Evolutionary conservation across 2,888 invertebrate species (phyloP).

Genomic region (Dynastes tityus): DNA sequence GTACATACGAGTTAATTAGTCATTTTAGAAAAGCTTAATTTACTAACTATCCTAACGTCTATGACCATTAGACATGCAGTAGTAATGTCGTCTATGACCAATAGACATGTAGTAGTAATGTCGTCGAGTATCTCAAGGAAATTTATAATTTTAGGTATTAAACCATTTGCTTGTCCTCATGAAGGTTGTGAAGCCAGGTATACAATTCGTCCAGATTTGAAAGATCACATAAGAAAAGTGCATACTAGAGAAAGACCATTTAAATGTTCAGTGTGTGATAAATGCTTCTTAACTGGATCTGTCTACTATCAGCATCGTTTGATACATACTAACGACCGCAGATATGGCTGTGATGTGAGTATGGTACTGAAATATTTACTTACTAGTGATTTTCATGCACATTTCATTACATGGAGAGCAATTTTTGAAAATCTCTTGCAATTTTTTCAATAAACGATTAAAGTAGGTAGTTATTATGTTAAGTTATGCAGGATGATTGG

Average conservation of each 20-base stretch:
- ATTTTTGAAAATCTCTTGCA: too few species aligned
- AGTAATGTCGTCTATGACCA: too few species aligned
- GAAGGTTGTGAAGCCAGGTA: conserved; percentile 76
- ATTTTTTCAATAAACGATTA: too few species aligned
- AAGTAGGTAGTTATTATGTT: background rate
- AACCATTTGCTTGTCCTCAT: conserved; percentile 76
- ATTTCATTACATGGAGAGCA: too few species aligned
- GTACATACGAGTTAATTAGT: too few species aligned
- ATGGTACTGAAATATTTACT: conserved; percentile 18
- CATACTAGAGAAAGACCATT: conserved; percentile 78
- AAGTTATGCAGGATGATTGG: too few species aligned
- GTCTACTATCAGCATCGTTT: conserved; percentile 78
- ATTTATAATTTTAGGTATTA: conserved; percentile 71
- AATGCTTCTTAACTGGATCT: conserved; percentile 77
- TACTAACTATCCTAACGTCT: too few species aligned
- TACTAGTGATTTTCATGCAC: background rate
- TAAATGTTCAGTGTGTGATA: conserved; percentile 76
- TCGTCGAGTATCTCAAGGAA: background rate
- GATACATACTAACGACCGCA: conserved; percentile 77
- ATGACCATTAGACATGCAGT: too few species aligned
- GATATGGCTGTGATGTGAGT: conserved; percentile 76
- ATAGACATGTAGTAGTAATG: too few species aligned
- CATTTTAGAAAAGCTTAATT: too few species aligned
- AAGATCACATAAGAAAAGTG: conserved; percentile 78
- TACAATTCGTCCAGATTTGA: conserved; percentile 77